Evolutionary conservation across 2,113 vertebrate genomes (phyloP).

Genomic region (Lophius piscatorius): DNA sequence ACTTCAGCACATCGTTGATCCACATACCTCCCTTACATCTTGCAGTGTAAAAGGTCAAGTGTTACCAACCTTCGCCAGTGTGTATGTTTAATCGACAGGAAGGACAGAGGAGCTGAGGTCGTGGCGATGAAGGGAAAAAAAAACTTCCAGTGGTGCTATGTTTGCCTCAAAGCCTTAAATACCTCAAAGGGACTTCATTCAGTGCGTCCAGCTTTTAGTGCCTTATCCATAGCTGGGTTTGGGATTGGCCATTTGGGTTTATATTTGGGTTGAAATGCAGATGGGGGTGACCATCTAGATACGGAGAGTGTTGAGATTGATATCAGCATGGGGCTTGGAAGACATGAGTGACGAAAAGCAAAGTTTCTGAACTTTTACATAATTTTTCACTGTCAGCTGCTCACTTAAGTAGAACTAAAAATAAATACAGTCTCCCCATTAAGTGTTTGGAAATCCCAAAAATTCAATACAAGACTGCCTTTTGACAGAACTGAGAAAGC

Average conservation of each 20-base stretch:
- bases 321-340: constrained; percentile 34
- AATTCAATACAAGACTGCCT: constrained; percentile 8
- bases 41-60: not conserved
- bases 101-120: constrained; percentile 16
- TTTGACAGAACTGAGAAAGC: constrained; percentile 17
- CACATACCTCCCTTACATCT: too few relatives aligned
- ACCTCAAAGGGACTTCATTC: constrained; percentile 67
- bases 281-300: constrained; percentile 15
- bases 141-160: constrained; percentile 63
- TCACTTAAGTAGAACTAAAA: not conserved
- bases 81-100: constrained; percentile 13
- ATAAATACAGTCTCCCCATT: not conserved
- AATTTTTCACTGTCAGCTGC: not conserved
- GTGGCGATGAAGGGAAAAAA: constrained; percentile 31
- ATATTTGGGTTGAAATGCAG: constrained; percentile 56
- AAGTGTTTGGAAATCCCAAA: constrained; percentile 10
- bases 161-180: constrained; percentile 64
- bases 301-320: constrained; percentile 39
- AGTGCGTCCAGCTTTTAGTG: constrained; percentile 61
- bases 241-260: constrained; percentile 72
- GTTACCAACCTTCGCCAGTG: constrained; percentile 20
- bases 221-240: constrained; percentile 67
- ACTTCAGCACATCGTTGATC: too few relatives aligned
- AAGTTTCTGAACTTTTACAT: constrained; percentile 25
- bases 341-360: constrained; percentile 17